These are phyloP conservation scores for Aradus depressus DNA, from an alignment of 2,888 invertebrate genomes.

Conservation along the genomic window DNA sequence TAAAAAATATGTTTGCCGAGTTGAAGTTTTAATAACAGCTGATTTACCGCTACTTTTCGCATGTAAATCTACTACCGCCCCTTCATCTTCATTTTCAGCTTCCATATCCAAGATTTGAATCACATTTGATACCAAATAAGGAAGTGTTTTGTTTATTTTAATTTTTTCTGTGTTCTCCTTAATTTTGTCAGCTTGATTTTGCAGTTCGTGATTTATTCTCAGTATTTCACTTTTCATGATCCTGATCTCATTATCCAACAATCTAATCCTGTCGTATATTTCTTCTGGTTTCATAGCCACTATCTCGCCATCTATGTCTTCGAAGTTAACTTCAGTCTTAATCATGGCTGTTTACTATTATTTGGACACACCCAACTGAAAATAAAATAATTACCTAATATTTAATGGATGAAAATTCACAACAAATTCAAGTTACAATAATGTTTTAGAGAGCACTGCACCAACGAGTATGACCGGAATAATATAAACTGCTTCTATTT, in stretches of 20 bases:
- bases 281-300: conserved; percentile 91
- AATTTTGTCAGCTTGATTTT: conserved; percentile 94
- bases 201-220: conserved; percentile 92
- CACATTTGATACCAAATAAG: conserved; percentile 96
- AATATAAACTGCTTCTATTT: no score
- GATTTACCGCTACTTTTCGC: conserved; percentile 98
- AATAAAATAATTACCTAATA: no score
- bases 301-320: conserved; percentile 67
- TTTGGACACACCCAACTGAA: no score
- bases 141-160: conserved; percentile 97
- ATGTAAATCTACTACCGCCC: conserved; percentile 94
- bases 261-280: conserved; percentile 80
- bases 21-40: conserved; percentile 98
- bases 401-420: no score
- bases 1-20: conserved; percentile 93
- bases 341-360: background rate
- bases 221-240: conserved; percentile 99
- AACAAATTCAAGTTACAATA: no score
- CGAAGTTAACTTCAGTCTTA: background rate
- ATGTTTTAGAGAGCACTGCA: no score
- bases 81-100: conserved; percentile 90
- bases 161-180: conserved; percentile 98
- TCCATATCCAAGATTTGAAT: conserved; percentile 85
- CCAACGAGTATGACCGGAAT: no score
- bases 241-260: conserved; percentile 98